Evolutionary conservation across 2,113 vertebrate genomes (phyloP).

Genomic region (Charadrius vociferus): DNA sequence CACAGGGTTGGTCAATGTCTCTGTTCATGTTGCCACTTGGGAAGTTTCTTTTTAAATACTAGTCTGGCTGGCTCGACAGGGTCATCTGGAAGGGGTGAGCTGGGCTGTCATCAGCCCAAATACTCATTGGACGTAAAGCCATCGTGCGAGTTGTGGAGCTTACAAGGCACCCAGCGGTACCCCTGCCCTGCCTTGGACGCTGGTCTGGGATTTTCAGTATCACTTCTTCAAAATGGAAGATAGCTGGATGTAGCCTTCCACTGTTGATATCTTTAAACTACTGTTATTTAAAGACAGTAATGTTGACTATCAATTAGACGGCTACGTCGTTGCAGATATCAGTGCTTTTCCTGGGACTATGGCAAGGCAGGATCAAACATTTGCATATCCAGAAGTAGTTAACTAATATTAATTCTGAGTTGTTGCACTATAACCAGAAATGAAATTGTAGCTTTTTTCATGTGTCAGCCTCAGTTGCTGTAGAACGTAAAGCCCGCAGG

Average conservation of each 20-base stretch:
- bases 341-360: not conserved
- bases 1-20: not conserved
- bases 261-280: not conserved
- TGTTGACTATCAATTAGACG: not conserved
- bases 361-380: not conserved
- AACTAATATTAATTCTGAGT: not conserved
- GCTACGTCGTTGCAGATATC: not conserved
- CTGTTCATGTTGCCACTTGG: not conserved
- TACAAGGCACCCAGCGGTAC: not conserved
- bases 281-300: not conserved
- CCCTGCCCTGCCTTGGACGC: not conserved
- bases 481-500: not conserved
- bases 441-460: not conserved
- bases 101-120: conserved; percentile 73
- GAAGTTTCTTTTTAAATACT: conserved; percentile 42
- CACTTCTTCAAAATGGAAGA: not conserved
- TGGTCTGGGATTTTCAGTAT: not conserved
- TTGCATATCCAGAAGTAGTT: not conserved
- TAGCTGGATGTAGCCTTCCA: not conserved
- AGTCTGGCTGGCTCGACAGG: conserved; percentile 64
- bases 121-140: conserved; percentile 65
- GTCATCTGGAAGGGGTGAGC: conserved; percentile 67
- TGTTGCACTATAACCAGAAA: not conserved
- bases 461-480: not conserved
- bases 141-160: not conserved